Base-by-base conservation (phyloP, 2,113 vertebrate genomes). In the Butastur rufipennis region DNA sequence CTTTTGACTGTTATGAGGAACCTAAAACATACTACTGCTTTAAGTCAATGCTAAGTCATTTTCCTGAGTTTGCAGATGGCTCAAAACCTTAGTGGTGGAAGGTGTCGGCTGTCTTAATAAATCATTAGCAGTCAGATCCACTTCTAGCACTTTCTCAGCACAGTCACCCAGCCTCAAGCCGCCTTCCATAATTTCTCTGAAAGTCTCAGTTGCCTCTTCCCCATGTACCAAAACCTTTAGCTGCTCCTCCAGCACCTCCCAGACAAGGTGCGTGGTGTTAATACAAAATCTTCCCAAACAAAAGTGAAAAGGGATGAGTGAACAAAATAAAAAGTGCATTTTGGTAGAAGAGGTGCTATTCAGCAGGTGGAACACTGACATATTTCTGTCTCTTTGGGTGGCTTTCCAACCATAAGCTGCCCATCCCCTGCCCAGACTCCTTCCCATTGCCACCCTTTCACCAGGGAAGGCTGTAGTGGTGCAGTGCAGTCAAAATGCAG, bases 401-500 rank as follows among this genome's bases (percentile, higher is more conserved):
- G 4, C 15, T 77, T 77, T 79, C 62, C 34, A 75, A 17, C 27
- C 25, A 53, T 22, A 36, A 42, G 11, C 22, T 48, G n/a, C 29
- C 42, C 29, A 4, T 15, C 6, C 42, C 9, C 14, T 78, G 32
- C 27, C 18, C 63, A 50, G 47, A 11, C 3, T 73, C 32, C 18
- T 10, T 86, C 23, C 26, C 40, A 4, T 6, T 81, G 56, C 17
- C 15, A 25, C 52, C 17, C 19, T 65, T 86, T 52, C 48, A 29
- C 14, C n/a, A 45, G 20, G n/a, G 36, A 47, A 52, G 29, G 29
- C 58, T 67, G n/a, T 1, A 7, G 7, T 21, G 8, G 19, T 36
- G 38, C 23, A 88, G 68, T 0, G 0, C 2, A 1, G 6, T 5
- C 25, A n/a, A 11, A 72, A 9, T 0, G 5, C 16, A 19, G 78